phyloP scores from a whole-genome alignment of 2,888 invertebrate genomes.

The Tubulanus polymorphus region DNA sequence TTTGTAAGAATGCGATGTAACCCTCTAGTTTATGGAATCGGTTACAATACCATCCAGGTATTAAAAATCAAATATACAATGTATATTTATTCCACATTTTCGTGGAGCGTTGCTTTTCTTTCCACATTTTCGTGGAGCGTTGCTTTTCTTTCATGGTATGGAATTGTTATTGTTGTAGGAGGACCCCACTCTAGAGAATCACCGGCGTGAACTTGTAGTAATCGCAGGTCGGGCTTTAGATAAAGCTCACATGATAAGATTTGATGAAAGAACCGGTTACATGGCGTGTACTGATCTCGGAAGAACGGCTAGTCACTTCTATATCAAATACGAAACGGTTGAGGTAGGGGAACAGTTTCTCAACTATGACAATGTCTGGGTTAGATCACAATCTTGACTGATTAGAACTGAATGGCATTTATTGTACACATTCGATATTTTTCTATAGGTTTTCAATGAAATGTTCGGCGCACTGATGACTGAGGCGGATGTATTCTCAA shows the following conservation, averaged over 20 bases:
- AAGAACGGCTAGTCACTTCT: conserved; percentile 94
- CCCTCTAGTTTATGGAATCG: conserved; percentile 73
- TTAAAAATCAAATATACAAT: not conserved
- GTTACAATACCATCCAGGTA: conserved; percentile 57
- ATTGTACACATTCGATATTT: conserved; percentile 4
- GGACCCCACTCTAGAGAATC: conserved; percentile 74
- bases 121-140: conserved; percentile 32
- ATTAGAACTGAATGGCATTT: too few species aligned
- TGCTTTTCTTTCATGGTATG: conserved; percentile 2
- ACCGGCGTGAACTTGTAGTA: conserved; percentile 73
- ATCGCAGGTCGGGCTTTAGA: conserved; percentile 81
- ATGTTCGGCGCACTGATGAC: conserved; percentile 74
- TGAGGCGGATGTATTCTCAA: conserved; percentile 78
- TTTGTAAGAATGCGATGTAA: conserved; percentile 91
- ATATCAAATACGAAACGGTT: conserved; percentile 93
- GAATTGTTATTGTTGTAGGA: conserved; percentile 56
- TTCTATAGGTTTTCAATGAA: conserved; percentile 71
- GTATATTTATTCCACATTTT: conserved; percentile 27
- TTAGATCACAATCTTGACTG: not conserved
- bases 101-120: too few species aligned
- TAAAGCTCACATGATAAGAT: conserved; percentile 90
- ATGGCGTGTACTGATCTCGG: conserved; percentile 70
- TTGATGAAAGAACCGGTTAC: conserved; percentile 72
- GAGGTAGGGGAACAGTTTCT: conserved; percentile 58
- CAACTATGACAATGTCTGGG: too few species aligned